phyloP scores from a whole-genome alignment of 2,797 vertebrate species.

The Gallirallus australis region DNA sequence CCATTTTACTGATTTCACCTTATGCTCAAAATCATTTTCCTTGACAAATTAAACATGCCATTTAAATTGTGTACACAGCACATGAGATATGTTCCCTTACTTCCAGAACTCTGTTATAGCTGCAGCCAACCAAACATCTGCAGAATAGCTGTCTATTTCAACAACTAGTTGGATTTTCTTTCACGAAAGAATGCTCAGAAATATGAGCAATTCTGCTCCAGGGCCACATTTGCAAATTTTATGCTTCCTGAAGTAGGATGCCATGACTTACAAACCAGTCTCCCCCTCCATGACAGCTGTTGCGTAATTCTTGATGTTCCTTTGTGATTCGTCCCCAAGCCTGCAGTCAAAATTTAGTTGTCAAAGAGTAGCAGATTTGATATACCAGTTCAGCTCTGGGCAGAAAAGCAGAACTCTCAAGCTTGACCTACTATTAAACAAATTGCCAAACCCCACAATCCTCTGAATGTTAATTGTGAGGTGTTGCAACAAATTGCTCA shows the following conservation, averaged over 20 bases:
- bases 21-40: conserved; percentile 10
- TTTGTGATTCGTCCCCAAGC: background rate
- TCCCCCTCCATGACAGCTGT: background rate
- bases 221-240: background rate
- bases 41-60: background rate
- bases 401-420: conserved; percentile 16
- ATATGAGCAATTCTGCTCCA: background rate
- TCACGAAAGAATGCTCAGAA: background rate
- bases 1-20: conserved; percentile 6
- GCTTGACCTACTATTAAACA: background rate
- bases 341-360: conserved; percentile 43
- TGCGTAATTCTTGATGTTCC: background rate
- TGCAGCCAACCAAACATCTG: conserved; percentile 27
- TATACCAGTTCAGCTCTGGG: background rate
- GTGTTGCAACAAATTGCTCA: background rate
- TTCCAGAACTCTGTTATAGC: background rate
- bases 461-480: background rate
- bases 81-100: background rate
- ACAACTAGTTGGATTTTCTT: background rate
- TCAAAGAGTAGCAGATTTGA: conserved; percentile 10
- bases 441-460: background rate
- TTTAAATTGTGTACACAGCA: background rate
- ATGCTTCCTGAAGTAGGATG: background rate
- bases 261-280: background rate
- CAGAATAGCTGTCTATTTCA: background rate